Conservation (phyloP, 1,140 invertebrate genomes). For the Laupala kohalensis region DNA sequence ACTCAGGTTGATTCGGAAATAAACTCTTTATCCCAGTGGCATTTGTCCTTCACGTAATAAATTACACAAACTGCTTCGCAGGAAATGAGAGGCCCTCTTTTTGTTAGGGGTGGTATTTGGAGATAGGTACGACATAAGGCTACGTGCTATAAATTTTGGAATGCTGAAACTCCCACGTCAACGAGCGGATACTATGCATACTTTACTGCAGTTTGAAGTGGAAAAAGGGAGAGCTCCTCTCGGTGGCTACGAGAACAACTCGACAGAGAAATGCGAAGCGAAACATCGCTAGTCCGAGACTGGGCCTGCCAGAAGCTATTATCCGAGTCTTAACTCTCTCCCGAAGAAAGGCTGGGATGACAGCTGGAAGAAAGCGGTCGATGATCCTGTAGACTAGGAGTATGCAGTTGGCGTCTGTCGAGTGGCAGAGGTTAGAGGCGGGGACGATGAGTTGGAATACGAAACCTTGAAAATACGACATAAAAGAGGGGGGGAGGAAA, state of each 20-base stretch:
- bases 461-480: no score
- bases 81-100: neutral
- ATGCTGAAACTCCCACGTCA: neutral
- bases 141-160: neutral
- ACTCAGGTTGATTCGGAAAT: neutral
- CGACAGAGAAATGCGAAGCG: neutral
- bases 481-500: no score
- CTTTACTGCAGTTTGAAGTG: neutral
- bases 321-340: neutral
- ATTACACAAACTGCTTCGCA: neutral
- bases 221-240: neutral
- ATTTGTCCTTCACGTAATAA: neutral
- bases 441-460: no score
- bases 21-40: neutral
- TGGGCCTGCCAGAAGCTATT: neutral
- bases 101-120: neutral
- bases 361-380: neutral
- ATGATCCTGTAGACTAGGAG: neutral
- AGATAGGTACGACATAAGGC: neutral
- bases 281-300: neutral
- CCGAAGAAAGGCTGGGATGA: neutral
- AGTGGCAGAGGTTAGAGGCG: no score
- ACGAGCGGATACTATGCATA: neutral
- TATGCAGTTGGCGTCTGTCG: no score
- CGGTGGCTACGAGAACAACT: neutral